Percentiles rank a stretch among this genome's conserved stretches.
These are phyloP conservation scores for Drosophila suboccidentalis DNA, from an alignment of 2,888 invertebrate species.

Conservation along the genomic window DNA sequence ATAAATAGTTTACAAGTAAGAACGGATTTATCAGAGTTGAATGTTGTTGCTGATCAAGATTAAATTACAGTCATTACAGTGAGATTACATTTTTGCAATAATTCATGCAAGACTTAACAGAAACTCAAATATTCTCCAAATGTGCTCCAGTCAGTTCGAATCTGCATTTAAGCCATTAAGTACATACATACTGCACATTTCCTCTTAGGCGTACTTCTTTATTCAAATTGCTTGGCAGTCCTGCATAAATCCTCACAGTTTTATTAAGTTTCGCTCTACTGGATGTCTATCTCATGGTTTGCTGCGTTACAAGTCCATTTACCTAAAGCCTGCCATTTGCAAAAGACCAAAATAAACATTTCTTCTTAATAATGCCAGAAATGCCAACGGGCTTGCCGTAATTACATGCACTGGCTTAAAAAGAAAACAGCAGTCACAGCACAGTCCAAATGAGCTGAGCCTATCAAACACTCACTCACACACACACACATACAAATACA, in stretches of 20 bases:
- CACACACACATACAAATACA: conserved; percentile 5
- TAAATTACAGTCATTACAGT: not conserved
- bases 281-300: not conserved
- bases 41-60: not conserved
- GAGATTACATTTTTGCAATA: not conserved
- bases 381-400: conserved; percentile 53
- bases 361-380: conserved; percentile 41
- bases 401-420: conserved; percentile 56
- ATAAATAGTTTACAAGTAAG: not conserved
- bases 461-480: conserved; percentile 18
- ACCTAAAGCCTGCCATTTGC: conserved; percentile 2
- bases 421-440: conserved; percentile 44
- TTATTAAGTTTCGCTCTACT: not conserved
- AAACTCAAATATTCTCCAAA: not conserved
- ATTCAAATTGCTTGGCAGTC: not conserved
- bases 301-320: not conserved
- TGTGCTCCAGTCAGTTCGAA: not conserved
- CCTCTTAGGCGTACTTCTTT: not conserved
- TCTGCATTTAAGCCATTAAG: not conserved
- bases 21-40: not conserved
- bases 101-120: not conserved
- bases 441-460: conserved; percentile 43
- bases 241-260: not conserved
- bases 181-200: not conserved
- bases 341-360: conserved; percentile 35